Evolutionary conservation across 2,888 invertebrate species (phyloP), one percentile per base, ranked within the genome.

Genomic region (Adineta ricciae): DNA sequence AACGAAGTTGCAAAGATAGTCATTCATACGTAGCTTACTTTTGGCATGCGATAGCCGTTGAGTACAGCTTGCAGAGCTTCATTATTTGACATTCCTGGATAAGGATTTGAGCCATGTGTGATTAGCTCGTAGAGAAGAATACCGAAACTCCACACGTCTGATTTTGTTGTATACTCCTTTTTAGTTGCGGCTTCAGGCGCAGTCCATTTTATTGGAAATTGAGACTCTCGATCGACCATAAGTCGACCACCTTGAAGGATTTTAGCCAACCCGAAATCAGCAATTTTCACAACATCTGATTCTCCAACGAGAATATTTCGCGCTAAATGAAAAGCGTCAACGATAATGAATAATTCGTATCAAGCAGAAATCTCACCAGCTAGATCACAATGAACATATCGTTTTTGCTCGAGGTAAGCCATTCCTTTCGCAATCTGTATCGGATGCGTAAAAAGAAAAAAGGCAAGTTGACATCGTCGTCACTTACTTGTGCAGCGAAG

Each of bases 211-310:
- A 86, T 84, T 36, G 86, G 86, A 84, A 86, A 86, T 83, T 86
- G 92, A 16, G 98, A 97, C 86, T 98, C 98, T 85, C 83, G 19
- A 50, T 83, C 83, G 21, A 83, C 83, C 46, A 50, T 21, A 36
- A 83, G 50, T 32, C 52, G 49, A n/a, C 83, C 88, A 90, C 94
- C 94, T 93, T 95, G 96, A 88, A 96, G 96, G 87, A 98, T 95
- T 87, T 97, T 93, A 7, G 99, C 98, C 87, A 99, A 92, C 83
- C 98, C 99, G 90, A 99, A 99, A 92, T 99, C 99, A 91, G 96
- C 95, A 87, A 94, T 93, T 92, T 96, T 95, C 86, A 94, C 95
- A 64, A 88, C 87, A 86, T 89, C 88, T 19, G 52, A 41, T 83
- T 91, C 90, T 11, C 91, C 90, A 73, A 92, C 91, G n/a, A 92